These are phyloP conservation scores for Semaprochilodus insignis DNA, from an alignment of 2,797 vertebrate genomes.

Conservation along the genomic window DNA sequence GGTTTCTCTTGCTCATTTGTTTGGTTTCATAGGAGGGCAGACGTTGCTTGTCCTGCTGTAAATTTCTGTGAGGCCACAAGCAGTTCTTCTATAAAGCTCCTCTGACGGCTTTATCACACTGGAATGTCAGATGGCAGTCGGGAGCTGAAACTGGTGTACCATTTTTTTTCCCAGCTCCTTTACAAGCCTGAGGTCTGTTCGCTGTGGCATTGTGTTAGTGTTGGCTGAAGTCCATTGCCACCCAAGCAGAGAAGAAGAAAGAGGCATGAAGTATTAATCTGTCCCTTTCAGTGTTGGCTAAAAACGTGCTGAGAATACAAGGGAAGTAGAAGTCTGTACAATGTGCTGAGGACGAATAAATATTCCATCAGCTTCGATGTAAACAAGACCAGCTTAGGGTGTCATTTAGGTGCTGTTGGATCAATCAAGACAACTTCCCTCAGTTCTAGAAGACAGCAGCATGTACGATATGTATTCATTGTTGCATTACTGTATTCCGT, in stretches of 20 bases:
- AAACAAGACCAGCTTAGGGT: neutral
- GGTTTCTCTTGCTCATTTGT: neutral
- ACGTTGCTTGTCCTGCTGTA: no score
- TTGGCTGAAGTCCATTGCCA: neutral
- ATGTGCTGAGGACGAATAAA: neutral
- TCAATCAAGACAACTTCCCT: neutral
- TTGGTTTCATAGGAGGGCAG: neutral
- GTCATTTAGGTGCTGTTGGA: neutral
- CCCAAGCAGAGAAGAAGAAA: neutral
- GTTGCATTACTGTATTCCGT: neutral
- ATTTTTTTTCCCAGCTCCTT: neutral
- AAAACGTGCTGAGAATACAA: neutral
- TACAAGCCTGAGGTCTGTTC: neutral
- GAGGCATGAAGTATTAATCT: neutral
- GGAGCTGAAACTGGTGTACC: no score
- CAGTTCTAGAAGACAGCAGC: neutral
- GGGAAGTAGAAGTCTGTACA: neutral
- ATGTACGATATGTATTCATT: neutral
- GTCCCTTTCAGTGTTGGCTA: neutral
- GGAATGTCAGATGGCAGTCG: neutral
- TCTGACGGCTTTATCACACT: neutral
- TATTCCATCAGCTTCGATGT: neutral
- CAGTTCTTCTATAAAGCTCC: neutral
- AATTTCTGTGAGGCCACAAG: neutral
- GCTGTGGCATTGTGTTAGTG: slow-evolving; percentile 1